Evolutionary conservation across 2,797 vertebrate species (phyloP), one percentile per base, ranked within the genome.

Genomic region (Molossus alvarezi): DNA sequence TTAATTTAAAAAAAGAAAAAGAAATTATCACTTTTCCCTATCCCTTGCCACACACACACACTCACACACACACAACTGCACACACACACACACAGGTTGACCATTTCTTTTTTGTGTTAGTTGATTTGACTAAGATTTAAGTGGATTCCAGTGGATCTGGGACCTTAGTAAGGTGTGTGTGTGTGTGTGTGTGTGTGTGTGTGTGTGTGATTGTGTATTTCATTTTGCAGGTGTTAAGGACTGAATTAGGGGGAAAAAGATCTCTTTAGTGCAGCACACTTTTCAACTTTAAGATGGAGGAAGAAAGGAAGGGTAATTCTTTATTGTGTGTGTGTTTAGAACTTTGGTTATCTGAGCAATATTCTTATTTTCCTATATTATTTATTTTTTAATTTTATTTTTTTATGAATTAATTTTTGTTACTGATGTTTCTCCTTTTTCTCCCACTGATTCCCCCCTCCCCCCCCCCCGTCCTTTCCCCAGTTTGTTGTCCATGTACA

Each of bases 181-280:
- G 11, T 29, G n/a, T 67, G 60, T 67, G n/a, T 64, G 29, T 51
- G 55, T 62, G 3, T 41, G 10, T 29, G n/a, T 67, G 60, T 65
- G 55, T 62, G 1, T 51, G 15, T 29, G 23, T n/a, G n/a, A n/a
- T 33, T 53, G 41, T 73, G n/a, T 71, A 14, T 37, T 25, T 41
- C 17, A 64, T 79, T 90, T 86, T 94, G 25, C 23, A 91, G 29
- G 41, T 71, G 5, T 90, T 82, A 86, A 55, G 9, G 23, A 51
- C 0, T 88, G 14, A 86, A 58, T 6, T 83, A 15, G 27, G 5
- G 20, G 29, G 10, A 21, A 45, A 9, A 5, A 37, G 9, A 33
- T 84, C 33, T 77, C n/a, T 5, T 88, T 69, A 58, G 18, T 21
- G 69, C 1, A 88, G 25, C 10, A 67, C 2, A n/a, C 41, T 18